Conservation (phyloP, 2,888 invertebrate species). For the Eudasyphora cyanicolor region DNA sequence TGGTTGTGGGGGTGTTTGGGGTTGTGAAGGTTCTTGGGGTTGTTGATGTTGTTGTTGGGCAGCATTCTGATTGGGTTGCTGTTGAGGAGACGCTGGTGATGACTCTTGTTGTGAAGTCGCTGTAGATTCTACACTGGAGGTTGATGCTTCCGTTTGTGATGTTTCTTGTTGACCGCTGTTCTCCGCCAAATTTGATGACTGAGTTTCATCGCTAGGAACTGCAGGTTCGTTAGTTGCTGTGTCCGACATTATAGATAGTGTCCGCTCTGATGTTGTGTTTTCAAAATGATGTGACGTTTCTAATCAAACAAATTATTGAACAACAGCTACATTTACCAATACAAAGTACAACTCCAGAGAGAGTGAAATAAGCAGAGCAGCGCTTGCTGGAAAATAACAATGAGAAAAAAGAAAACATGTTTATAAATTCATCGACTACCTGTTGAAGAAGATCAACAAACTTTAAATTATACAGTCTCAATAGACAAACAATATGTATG, state of each 20-base stretch:
- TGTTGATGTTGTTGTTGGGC: conserved; percentile 1
- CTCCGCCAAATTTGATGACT: not conserved
- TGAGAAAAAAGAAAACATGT: not conserved
- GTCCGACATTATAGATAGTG: conserved; percentile 44
- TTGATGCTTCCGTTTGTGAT: not conserved
- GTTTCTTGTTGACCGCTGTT: not conserved
- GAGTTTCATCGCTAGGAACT: conserved; percentile 6
- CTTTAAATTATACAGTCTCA: too few relatives aligned
- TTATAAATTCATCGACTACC: too few relatives aligned
- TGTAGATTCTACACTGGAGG: not conserved
- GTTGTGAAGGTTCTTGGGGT: not conserved
- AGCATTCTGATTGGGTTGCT: not conserved
- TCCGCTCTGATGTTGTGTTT: not conserved
- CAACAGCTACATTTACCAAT: conserved; percentile 4
- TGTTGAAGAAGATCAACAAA: too few relatives aligned
- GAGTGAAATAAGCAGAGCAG: not conserved
- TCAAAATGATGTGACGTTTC: not conserved
- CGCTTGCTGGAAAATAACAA: not conserved
- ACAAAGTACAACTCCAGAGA: conserved; percentile 17
- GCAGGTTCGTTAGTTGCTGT: conserved; percentile 31
- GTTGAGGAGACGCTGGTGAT: not conserved
- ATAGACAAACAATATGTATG: too few relatives aligned
- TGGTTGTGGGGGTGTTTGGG: not conserved
- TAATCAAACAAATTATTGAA: not conserved
- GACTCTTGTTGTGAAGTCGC: not conserved